phyloP scores from a whole-genome alignment of 2,888 invertebrate species.

The Tachystola acroxantha region DNA sequence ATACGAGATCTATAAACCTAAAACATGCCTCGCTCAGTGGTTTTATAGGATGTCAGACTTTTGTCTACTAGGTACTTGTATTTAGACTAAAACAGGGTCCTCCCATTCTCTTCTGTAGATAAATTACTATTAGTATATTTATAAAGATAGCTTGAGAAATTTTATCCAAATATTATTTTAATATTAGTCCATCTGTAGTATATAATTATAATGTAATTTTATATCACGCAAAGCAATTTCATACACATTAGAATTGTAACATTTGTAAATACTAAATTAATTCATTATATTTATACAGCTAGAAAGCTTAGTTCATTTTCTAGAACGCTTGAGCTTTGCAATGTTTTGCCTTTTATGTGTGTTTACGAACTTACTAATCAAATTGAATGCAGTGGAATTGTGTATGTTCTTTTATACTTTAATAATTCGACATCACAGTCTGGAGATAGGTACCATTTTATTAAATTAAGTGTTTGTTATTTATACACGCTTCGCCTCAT shows the following conservation, averaged over 20 bases:
- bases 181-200: conserved; percentile 38
- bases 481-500: conserved; percentile 9
- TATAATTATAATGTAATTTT: conserved; percentile 26
- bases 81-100: conserved; percentile 62
- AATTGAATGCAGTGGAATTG: conserved; percentile 16
- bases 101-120: conserved; percentile 62
- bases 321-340: conserved; percentile 31
- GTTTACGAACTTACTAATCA: conserved; percentile 10
- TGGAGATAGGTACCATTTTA: neutral
- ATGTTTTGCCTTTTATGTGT: conserved; percentile 24
- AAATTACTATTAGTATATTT: conserved; percentile 40
- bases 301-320: no score
- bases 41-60: conserved; percentile 27
- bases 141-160: conserved; percentile 39
- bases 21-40: conserved; percentile 55
- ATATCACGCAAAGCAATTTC: conserved; percentile 39
- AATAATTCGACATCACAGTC: neutral
- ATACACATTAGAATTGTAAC: conserved; percentile 25
- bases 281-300: conserved; percentile 26
- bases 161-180: conserved; percentile 62
- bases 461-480: neutral
- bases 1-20: conserved; percentile 26
- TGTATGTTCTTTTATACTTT: neutral
- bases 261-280: conserved; percentile 50
- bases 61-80: conserved; percentile 35